Evolutionary conservation across 2,888 invertebrate species (phyloP), one percentile per base, ranked within the genome.

Genomic region (Caenorhabditis sp.): DNA sequence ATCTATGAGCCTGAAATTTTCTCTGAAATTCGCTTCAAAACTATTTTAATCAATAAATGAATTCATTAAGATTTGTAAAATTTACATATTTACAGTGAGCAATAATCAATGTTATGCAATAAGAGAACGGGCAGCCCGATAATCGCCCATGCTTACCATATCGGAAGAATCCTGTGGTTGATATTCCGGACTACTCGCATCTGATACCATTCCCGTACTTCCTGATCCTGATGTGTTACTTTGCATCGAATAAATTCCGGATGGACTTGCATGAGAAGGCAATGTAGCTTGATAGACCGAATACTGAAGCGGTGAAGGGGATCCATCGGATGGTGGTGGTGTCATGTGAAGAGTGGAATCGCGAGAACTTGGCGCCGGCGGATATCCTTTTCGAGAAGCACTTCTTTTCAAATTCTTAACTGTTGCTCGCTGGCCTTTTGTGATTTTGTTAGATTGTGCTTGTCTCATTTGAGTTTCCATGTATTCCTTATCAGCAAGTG

Each of bases 281-380:
- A 4, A 3, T 38, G 21, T 23, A 38, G n/a, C 17, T 36, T 59
- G 59, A n/a, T 31, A 59, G 5, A 38, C 38, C 21, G 58, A 27
- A 58, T 72, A 64, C 5, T 67, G 54, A 17, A 67, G 21, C 27
- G 59, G 58, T 31, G 71, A 25, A 21, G 71, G 71, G 38, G 72
- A 72, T 21, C 73, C 73, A 43, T 73, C 73, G 2, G 73, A 73
- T 8, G 68, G 73, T 43, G 73, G 73, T 23, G 73, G 73, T n/a
- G 73, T 73, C 66, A 69, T 31, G 52, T 73, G 73, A 21, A 27
- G n/a, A 12, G 73, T 73, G n/a, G 73, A 73, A 23, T 68, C 65
- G 10, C 66, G 59, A 8, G 65, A 66, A 0, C 25, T 7, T 3
- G 56, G 27, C 12, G 43, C 10, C 8, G 63, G 12, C 1, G 25